Percentiles rank a stretch among this genome's conserved stretches.
phyloP scores from a whole-genome alignment of 1,140 invertebrate species.

The Drosophila sucinea region DNA sequence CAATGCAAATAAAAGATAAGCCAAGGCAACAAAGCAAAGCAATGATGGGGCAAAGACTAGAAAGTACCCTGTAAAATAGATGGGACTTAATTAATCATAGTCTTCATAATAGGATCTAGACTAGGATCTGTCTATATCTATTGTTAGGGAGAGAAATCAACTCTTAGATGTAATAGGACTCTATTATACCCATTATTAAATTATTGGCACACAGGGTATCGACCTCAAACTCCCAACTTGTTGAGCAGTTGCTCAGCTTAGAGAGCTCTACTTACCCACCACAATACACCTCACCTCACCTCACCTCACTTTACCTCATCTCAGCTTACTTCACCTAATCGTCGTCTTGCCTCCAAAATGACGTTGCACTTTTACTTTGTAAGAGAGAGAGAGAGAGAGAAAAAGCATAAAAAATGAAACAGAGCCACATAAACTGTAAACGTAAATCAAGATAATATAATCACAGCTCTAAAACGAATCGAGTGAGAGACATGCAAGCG shows the following conservation, averaged over 20 bases:
- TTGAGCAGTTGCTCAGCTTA: conserved; percentile 50
- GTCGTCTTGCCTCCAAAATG: conserved; percentile 23
- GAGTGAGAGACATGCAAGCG: conserved; percentile 53
- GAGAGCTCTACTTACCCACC: conserved; percentile 14
- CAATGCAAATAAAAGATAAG: conserved; percentile 76
- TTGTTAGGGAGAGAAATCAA: too few species aligned
- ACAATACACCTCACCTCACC: conserved; percentile 2
- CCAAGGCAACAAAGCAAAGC: conserved; percentile 31
- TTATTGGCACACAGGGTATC: conserved; percentile 15
- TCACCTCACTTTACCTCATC: not conserved
- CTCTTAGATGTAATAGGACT: not conserved
- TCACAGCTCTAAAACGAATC: conserved; percentile 70
- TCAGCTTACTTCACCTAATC: conserved; percentile 11
- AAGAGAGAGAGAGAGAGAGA: conserved; percentile 1
- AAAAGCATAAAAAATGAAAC: conserved; percentile 26
- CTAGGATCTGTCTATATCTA: too few species aligned
- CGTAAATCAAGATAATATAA: conserved; percentile 77
- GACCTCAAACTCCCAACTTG: conserved; percentile 51
- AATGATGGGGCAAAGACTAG: not conserved
- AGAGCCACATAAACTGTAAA: conserved; percentile 55
- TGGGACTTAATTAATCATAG: too few species aligned
- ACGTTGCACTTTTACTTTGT: conserved; percentile 63
- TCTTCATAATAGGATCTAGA: too few species aligned
- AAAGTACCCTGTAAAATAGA: not conserved
- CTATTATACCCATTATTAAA: not conserved